phyloP scores from a whole-genome alignment of 1,140 invertebrate genomes.

The Zaprionus camerounensis region DNA sequence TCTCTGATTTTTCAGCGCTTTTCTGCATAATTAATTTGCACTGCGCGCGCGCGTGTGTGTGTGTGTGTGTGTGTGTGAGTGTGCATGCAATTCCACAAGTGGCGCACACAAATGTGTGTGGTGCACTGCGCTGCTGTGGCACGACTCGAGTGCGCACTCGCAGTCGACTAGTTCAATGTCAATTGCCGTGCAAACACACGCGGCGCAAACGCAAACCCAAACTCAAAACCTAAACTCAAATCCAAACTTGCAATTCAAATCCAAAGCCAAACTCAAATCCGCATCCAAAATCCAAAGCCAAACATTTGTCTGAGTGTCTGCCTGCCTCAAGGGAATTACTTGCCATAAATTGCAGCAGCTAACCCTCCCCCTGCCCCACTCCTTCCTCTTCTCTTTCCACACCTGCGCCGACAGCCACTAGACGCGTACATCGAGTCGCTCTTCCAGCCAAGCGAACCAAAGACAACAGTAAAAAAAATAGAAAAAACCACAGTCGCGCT shows the following conservation, averaged over 20 bases:
- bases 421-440: conserved; percentile 36
- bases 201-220: conserved; percentile 18
- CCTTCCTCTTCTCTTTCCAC: background rate
- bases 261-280: conserved; percentile 16
- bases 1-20: conserved; percentile 38
- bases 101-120: conserved; percentile 47
- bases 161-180: conserved; percentile 68
- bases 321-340: conserved; percentile 59
- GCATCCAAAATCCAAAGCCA: background rate
- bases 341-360: conserved; percentile 61
- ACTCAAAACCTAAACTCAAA: conserved; percentile 16
- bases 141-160: conserved; percentile 41
- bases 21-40: conserved; percentile 44
- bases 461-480: conserved; percentile 12
- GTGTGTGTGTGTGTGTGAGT: background rate
- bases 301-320: conserved; percentile 24
- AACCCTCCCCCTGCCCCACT: background rate
- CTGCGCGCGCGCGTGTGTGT: background rate
- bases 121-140: conserved; percentile 34
- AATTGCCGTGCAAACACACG: conserved; percentile 65
- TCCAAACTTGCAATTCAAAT: conserved; percentile 6
- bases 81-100: conserved; percentile 48
- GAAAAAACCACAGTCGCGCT: too few relatives aligned
- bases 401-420: conserved; percentile 14
- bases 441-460: conserved; percentile 22